Percentiles rank a stretch among this genome's conserved stretches.
Conservation (phyloP, 30 jellyfish, hydroid and myxozoan species). For the Cassiopea xamachana region DNA sequence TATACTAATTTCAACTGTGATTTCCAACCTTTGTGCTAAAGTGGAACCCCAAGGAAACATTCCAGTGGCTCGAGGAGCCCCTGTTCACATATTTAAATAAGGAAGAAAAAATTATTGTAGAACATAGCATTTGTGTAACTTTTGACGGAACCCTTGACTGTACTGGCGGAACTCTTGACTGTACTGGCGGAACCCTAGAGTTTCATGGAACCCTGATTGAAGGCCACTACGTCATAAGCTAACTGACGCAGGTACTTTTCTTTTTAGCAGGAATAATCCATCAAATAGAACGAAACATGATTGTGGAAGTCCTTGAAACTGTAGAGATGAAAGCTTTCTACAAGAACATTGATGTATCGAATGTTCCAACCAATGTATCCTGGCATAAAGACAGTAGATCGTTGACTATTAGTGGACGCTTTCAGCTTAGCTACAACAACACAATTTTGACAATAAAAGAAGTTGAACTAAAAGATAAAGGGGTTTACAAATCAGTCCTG, state of each 20-base stretch:
- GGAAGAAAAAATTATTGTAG: no score
- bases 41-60: no score
- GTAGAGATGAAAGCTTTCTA: conserved; percentile 44
- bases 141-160: no score
- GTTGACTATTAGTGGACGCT: conserved; percentile 5
- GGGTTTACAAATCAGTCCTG: conserved; percentile 25
- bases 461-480: conserved; percentile 33
- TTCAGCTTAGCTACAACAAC: conserved; percentile 1
- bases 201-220: no score
- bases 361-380: conserved; percentile 21
- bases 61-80: no score
- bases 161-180: no score
- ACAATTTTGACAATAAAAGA: conserved; percentile 24
- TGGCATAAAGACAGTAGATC: conserved; percentile 18
- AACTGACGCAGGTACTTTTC: neutral
- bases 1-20: no score
- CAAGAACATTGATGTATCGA: conserved; percentile 11
- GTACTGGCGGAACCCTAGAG: no score
- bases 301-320: conserved; percentile 37
- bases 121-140: no score
- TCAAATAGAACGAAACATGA: conserved; percentile 31
- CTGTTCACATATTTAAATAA: no score
- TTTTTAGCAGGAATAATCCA: neutral
- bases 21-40: no score
- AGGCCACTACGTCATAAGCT: no score